Base-by-base conservation (phyloP, 2,888 invertebrate genomes). In the Parasteatoda lunata region DNA sequence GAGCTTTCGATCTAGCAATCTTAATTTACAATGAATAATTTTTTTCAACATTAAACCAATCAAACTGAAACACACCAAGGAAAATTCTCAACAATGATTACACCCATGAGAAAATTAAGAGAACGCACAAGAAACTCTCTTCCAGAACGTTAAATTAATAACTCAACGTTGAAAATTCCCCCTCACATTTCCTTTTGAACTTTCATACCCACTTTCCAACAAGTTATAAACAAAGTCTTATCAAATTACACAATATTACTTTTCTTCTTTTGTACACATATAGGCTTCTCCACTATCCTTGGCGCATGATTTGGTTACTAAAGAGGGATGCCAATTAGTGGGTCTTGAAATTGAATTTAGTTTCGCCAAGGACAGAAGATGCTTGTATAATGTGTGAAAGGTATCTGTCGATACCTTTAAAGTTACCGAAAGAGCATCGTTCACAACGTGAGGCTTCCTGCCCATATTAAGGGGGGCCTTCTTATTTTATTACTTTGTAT, bases 401-500 rank as follows among this genome's bases (percentile, higher is more conserved):
- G 75, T 59, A 30, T 45, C 66, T 3, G 68, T 45, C 45, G 80
- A 81, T 81, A 81, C 72, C 68, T 81, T 73, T 73, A 30, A 52
- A 81, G 65, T 71, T 5, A 52, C 51, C 15, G 52, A 77, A 77
- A 79, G 70, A 13, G 52, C 78, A 66, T 45, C 77, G 64, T 75
- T 59, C 64, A 75, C 15, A 66, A 51, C 77, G 77, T 13, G 59
- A n/a, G 65, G 77, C 47, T 8, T 54, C 77, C 68, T 54, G 72
- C 59, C 59, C 9, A n/a, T 59, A 59, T 59, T 59, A 59, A 59
- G 59, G 59, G 72, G 65, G 68, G 84, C 15, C n/a, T 30, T 49
- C 78, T 84, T 84, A 84, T 84, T 84, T 84, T 78, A 84, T 84
- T 84, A 84, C 78, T 66, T 49, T 68, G 48, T 84, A 84, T 84